Conservation (phyloP, 1,140 invertebrate species). For the Agrypnia vestita region DNA sequence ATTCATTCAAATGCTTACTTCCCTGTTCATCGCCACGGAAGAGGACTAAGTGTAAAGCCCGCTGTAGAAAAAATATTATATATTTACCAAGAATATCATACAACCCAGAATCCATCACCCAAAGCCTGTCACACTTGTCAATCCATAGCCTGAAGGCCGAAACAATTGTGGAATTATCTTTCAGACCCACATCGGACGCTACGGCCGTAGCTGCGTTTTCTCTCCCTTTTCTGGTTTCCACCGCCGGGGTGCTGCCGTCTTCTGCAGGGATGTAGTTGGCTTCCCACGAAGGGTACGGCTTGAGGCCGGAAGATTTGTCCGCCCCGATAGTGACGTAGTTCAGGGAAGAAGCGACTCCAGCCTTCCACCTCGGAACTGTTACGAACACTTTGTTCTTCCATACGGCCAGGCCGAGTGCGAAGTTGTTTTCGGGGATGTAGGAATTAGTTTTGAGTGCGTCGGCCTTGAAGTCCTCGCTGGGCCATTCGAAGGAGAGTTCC, state of each 20-base stretch:
- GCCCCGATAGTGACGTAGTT: slow-evolving; percentile 77
- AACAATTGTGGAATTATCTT: slow-evolving; percentile 75
- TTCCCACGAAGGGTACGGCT: slow-evolving; percentile 80
- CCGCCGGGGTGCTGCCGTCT: slow-evolving; percentile 58
- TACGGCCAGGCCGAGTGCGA: slow-evolving; percentile 81
- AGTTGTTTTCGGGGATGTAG: slow-evolving; percentile 81
- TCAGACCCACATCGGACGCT: slow-evolving; percentile 64
- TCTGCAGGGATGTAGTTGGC: slow-evolving; percentile 75
- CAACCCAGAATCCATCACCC: slow-evolving; percentile 84
- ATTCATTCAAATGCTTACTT: too few species aligned
- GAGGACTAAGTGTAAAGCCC: too few species aligned
- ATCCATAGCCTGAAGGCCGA: slow-evolving; percentile 79
- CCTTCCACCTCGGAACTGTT: slow-evolving; percentile 85
- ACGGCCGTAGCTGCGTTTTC: slow-evolving; percentile 65
- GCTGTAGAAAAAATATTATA: too few species aligned
- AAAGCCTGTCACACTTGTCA: slow-evolving; percentile 82
- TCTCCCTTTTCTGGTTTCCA: slow-evolving; percentile 61
- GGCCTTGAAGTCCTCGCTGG: slow-evolving; percentile 73
- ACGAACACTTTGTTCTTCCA: slow-evolving; percentile 86
- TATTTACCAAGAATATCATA: slow-evolving; percentile 79
- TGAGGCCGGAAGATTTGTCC: slow-evolving; percentile 77
- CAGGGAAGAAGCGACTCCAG: slow-evolving; percentile 80
- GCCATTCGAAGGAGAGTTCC: slow-evolving; percentile 80
- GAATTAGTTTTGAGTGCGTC: slow-evolving; percentile 75
- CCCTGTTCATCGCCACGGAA: too few species aligned